Percentiles rank a stretch among this genome's conserved stretches.
These are phyloP conservation scores for Troglohyphantes excavatus DNA, from an alignment of 2,888 invertebrate species.

Conservation along the genomic window DNA sequence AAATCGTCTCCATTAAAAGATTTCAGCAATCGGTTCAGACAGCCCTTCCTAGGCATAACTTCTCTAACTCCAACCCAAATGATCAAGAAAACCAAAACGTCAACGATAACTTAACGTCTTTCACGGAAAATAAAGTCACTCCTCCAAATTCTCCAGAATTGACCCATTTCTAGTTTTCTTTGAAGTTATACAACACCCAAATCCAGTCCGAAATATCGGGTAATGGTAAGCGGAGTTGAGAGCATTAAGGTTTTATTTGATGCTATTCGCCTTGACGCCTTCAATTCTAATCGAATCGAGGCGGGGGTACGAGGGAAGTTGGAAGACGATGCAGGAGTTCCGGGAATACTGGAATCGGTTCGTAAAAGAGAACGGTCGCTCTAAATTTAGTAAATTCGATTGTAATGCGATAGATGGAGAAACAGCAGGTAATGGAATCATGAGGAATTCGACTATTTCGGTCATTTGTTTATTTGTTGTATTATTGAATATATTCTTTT, in stretches of 20 bases:
- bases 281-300: slow-evolving; percentile 5
- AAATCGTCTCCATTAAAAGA: too few species aligned
- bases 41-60: too few species aligned
- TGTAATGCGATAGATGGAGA: neutral
- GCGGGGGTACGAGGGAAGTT: neutral
- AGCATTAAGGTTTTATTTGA: neutral
- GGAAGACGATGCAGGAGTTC: neutral
- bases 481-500: too few species aligned
- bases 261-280: neutral
- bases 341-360: neutral
- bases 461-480: too few species aligned
- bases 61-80: neutral
- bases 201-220: neutral
- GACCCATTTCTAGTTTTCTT: neutral
- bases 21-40: too few species aligned
- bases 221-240: neutral
- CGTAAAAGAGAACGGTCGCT: neutral
- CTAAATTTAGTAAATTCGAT: slow-evolving; percentile 1
- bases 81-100: neutral
- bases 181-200: neutral
- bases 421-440: neutral
- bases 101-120: neutral
- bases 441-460: neutral
- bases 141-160: neutral
- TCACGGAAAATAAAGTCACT: neutral